These are phyloP conservation scores for Eufriesea mexicana DNA, from an alignment of 1,140 invertebrate species.

Conservation along the genomic window DNA sequence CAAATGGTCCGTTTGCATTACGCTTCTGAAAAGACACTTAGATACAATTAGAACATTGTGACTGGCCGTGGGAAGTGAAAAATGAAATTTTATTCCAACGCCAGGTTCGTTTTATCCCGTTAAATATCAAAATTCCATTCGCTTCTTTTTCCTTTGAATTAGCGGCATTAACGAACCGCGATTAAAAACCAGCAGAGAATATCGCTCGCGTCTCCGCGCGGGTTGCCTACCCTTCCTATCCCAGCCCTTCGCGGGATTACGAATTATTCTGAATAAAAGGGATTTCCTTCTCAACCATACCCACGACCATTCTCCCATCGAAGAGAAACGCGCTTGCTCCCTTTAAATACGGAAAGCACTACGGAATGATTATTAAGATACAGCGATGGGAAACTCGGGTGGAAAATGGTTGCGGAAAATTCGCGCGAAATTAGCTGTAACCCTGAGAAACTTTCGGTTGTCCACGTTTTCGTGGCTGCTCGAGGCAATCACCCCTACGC, in stretches of 20 bases:
- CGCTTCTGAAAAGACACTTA: background rate
- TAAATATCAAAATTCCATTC: background rate
- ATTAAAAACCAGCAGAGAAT: background rate
- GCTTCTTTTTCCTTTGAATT: background rate
- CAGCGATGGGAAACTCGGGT: too few species aligned
- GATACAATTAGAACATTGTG: conserved; percentile 29
- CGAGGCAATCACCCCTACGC: background rate
- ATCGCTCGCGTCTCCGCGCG: background rate
- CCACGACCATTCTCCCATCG: background rate
- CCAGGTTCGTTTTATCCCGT: background rate
- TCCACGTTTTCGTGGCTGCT: background rate
- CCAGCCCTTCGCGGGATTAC: background rate
- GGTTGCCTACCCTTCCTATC: too few species aligned
- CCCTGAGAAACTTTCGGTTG: background rate
- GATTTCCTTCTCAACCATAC: background rate
- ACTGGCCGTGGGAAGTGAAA: background rate
- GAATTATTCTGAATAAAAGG: background rate
- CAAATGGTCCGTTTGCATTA: background rate
- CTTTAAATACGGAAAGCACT: too few species aligned
- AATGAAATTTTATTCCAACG: background rate
- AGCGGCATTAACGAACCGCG: background rate
- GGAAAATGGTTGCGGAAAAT: too few species aligned
- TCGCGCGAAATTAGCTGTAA: too few species aligned
- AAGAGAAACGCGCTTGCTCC: too few species aligned
- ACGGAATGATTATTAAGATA: too few species aligned